Conservation (phyloP, 2,797 vertebrate species). For the Onychomys torridus region DNA sequence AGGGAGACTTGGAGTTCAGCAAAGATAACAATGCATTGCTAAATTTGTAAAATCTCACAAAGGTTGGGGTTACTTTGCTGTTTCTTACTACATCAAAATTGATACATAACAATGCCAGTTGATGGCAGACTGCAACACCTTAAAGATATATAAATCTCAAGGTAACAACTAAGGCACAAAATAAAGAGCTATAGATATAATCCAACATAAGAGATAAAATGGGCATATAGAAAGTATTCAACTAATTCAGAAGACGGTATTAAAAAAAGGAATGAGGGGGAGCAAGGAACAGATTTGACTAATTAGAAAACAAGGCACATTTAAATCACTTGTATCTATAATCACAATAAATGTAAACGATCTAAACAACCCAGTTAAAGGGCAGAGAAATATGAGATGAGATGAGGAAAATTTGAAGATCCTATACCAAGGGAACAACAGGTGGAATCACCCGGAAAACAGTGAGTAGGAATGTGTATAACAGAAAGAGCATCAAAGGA, state of each 20-base stretch:
- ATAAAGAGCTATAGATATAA: not conserved
- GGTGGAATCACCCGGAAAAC: not conserved
- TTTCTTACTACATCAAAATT: not conserved
- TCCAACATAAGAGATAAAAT: not conserved
- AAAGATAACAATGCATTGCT: not conserved
- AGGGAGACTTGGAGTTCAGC: not conserved
- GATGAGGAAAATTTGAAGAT: not conserved
- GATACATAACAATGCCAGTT: not conserved
- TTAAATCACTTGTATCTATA: not conserved
- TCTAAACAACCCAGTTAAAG: not conserved
- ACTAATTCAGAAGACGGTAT: not conserved
- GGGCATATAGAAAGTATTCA: not conserved
- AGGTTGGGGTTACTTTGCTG: not conserved
- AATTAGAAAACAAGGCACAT: not conserved
- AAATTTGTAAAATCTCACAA: not conserved
- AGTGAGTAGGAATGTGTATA: not conserved
- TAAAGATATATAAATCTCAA: not conserved
- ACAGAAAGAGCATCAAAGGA: fast-evolving
- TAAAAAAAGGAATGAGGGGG: not conserved
- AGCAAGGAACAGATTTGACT: not conserved
- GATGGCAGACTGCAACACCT: not conserved
- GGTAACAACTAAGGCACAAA: constrained; percentile 45
- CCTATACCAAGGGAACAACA: not conserved
- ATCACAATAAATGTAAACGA: constrained; percentile 21
- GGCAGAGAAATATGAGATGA: not conserved